Base-by-base conservation (phyloP, 2,113 vertebrate genomes). In the Epinephelus lanceolatus region DNA sequence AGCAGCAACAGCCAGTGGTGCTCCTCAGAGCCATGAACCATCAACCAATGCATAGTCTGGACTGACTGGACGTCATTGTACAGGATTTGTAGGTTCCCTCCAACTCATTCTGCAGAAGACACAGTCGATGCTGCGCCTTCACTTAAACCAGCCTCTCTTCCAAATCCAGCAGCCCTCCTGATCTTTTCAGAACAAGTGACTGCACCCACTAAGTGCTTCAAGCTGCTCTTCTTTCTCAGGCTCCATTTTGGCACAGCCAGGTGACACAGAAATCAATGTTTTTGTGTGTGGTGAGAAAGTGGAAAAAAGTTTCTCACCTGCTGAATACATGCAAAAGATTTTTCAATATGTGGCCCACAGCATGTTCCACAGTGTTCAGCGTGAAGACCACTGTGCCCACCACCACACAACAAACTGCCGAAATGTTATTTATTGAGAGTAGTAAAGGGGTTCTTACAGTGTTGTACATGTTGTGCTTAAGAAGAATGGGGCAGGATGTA, bases 101-200 rank as follows among this genome's bases (percentile, higher is more conserved):
- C 51, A 55, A 27, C 61, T 70, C 37, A 42, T 59, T 85, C 30
- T 52, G 57, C 56, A 72, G 71, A 78, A 55, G 11, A 72, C 13
- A 76, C 45, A 51, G 10, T 23, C 33, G n/a, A 74, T 67, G 65
- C 67, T 23, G 79, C 67, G 53, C 23, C 33, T 37, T 78, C 75
- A 62, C 47, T 57, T 72, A 42, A 76, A 70, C 33, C 55, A 51
- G 47, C n/a, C 23, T 87, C 18, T 70, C 21, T 55, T 78, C 56
- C 23, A 72, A 70, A 86, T 70, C 84, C 52, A 51, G 30, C 57
- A 62, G 45, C 53, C 73, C 77, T 80, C 61, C 37, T 83, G 60
- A 86, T 84, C 81, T 71, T 56, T 85, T 83, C 23, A 49, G 59
- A 47, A 65, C 57, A 61, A 77, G 19, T 62, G 63, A 71, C 69